Evolutionary conservation across 1,140 invertebrate genomes (phyloP).

Genomic region (Atopsyche davidsoni): DNA sequence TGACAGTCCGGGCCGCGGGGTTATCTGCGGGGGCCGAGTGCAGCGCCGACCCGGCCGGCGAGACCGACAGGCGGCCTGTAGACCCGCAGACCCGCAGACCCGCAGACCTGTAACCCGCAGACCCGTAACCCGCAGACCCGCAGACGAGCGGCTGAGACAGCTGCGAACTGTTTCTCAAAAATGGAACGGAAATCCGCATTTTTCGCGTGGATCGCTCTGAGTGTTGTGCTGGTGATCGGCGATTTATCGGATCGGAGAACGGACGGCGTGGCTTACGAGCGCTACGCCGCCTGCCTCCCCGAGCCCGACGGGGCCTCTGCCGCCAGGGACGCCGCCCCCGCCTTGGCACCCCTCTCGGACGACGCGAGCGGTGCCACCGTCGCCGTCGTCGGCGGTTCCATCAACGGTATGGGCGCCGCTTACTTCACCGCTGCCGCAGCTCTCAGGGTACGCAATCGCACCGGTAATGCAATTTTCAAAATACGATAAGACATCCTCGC

Average conservation of each 20-base stretch:
- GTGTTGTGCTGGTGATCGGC: neutral
- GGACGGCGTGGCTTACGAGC: conserved; percentile 1
- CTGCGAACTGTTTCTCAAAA: no score
- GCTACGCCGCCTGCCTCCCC: conserved; percentile 39
- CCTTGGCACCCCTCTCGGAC: conserved; percentile 34
- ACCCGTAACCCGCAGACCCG: no score
- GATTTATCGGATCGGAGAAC: neutral
- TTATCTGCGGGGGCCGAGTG: no score
- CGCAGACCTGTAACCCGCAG: no score
- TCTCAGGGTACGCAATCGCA: conserved; percentile 45
- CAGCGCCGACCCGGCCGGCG: no score
- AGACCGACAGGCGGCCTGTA: no score
- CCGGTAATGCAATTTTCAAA: neutral
- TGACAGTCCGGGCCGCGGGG: no score
- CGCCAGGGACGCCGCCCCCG: neutral
- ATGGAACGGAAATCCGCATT: no score
- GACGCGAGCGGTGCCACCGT: conserved; percentile 68
- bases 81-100: no score
- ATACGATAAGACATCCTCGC: neutral
- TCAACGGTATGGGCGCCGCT: conserved; percentile 71
- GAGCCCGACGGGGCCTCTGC: no score
- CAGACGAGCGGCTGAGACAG: no score
- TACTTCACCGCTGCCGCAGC: conserved; percentile 71
- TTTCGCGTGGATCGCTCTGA: no score
- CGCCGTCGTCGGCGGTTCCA: conserved; percentile 65